These are phyloP conservation scores for Poeciliopsis gracilis DNA, from an alignment of 2,797 vertebrate genomes.

Conservation along the genomic window DNA sequence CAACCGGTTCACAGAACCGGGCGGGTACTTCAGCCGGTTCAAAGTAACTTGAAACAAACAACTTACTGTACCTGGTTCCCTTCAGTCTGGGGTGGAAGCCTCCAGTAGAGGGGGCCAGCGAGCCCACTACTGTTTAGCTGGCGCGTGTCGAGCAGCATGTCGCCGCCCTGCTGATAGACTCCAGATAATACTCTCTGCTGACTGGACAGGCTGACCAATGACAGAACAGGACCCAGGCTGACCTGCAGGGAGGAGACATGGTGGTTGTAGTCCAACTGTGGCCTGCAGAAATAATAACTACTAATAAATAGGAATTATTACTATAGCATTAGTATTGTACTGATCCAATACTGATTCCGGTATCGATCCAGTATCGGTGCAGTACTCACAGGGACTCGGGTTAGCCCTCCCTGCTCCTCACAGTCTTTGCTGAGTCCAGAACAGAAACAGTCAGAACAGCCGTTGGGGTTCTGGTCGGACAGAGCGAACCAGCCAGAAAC, in stretches of 20 bases:
- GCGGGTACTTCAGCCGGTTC: slow-evolving; percentile 41
- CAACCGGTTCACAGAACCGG: slow-evolving; percentile 41
- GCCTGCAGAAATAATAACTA: background rate
- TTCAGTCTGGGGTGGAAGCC: slow-evolving; percentile 83
- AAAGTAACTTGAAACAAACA: background rate
- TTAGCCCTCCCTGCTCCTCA: slow-evolving; percentile 84
- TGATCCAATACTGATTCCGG: background rate
- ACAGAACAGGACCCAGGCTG: slow-evolving; percentile 66
- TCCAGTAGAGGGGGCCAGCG: slow-evolving; percentile 89
- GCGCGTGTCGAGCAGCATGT: slow-evolving; percentile 83
- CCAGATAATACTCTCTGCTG: slow-evolving; percentile 83
- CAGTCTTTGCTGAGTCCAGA: slow-evolving; percentile 86
- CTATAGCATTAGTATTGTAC: background rate
- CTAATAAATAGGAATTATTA: no score
- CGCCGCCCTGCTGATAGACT: slow-evolving; percentile 82
- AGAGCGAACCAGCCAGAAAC: slow-evolving; percentile 85
- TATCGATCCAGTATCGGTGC: background rate
- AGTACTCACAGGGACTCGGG: slow-evolving; percentile 82
- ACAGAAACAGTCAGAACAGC: slow-evolving; percentile 91
- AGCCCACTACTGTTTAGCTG: slow-evolving; percentile 72
- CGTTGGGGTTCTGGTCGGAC: slow-evolving; percentile 68
- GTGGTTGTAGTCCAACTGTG: background rate
- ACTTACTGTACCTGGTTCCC: slow-evolving; percentile 83
- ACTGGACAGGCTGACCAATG: slow-evolving; percentile 86
- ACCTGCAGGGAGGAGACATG: slow-evolving; percentile 73